These are phyloP conservation scores for Cryptoblepharus egeriae DNA, from an alignment of 2,797 vertebrate species.

Conservation along the genomic window DNA sequence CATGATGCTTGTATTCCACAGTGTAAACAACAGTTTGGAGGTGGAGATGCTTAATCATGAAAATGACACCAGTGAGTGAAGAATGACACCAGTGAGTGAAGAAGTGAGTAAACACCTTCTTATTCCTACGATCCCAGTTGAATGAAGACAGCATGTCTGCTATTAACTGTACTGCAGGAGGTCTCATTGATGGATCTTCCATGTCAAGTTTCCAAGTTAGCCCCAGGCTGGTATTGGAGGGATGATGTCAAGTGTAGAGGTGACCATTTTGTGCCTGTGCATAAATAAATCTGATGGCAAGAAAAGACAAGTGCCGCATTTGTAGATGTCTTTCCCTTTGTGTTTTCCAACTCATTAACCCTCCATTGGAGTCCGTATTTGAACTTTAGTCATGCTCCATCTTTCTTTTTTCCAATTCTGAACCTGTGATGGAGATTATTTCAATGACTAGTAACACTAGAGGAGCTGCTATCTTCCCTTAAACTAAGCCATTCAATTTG, in stretches of 20 bases:
- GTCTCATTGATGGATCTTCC: too few species aligned
- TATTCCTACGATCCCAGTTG: too few species aligned
- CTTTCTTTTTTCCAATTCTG: constrained; percentile 54
- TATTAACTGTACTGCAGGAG: too few species aligned
- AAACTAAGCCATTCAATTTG: constrained; percentile 69
- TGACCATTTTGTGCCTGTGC: constrained; percentile 59
- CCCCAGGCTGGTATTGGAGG: background rate
- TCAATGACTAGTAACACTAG: constrained; percentile 63
- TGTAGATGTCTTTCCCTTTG: constrained; percentile 26
- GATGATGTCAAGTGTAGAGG: constrained; percentile 7
- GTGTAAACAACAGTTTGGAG: too few species aligned
- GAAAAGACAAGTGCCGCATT: constrained; percentile 52
- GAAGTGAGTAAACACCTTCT: too few species aligned
- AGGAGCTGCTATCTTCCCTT: constrained; percentile 62
- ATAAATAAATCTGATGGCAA: constrained; percentile 55
- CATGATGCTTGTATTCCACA: too few species aligned
- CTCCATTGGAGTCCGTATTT: constrained; percentile 39
- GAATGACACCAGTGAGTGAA: too few species aligned
- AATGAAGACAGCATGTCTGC: too few species aligned
- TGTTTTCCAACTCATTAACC: constrained; percentile 52
- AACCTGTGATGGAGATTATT: constrained; percentile 47
- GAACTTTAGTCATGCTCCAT: constrained; percentile 49
- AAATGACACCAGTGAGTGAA: too few species aligned
- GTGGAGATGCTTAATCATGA: too few species aligned
- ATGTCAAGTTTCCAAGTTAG: background rate